Base-by-base conservation (phyloP, 2,797 vertebrate species). In the Danio tinwini region DNA sequence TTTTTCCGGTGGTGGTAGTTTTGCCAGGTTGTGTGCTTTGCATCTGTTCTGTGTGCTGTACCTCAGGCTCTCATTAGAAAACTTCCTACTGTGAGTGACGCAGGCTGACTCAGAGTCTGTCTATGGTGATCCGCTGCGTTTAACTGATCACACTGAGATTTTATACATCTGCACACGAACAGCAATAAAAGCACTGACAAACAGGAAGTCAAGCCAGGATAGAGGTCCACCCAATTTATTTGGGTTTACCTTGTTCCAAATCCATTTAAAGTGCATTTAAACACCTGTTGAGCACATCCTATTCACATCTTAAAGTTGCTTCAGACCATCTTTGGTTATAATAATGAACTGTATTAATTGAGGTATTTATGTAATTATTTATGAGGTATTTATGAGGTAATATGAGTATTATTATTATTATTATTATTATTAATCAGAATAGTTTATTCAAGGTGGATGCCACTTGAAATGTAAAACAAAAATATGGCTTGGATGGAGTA, bases 1-100 rank as follows among this genome's bases (percentile, higher is more conserved):
- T 37, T 76, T 14, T 7, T 17, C 40, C 64, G 29, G 50, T 12
- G 19, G 9, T 45, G 52, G 10, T 29, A n/a, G 21, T 68, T 68
- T 68, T 77, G 63, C 42, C 75, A 68, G 40, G 21, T 77, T 77
- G 63, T 77, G 21, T 49, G 16, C 12, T 77, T 68, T 68, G 63
- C 75, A 77, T 68, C 63, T 77, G 63, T 55, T 77, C 45, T 40
- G 42, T 6, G 7, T 10, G 62, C 49, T 58, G 45, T 81, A 78
- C 69, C 47, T 69, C 74, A 45, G 52, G 59, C 70, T 85, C 86
- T 87, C 86, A 88, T 90, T 88, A 88, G 81, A 79, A 83, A 82
- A 69, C 17, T 50, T 83, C 82, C 81, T 81, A 70, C 68, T 81
- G 86, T 70, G 82, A 68, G 56, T 84, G 81, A 85, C 78, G 64